Conservation (phyloP, 1,140 invertebrate species). For the Platyura marginata region DNA sequence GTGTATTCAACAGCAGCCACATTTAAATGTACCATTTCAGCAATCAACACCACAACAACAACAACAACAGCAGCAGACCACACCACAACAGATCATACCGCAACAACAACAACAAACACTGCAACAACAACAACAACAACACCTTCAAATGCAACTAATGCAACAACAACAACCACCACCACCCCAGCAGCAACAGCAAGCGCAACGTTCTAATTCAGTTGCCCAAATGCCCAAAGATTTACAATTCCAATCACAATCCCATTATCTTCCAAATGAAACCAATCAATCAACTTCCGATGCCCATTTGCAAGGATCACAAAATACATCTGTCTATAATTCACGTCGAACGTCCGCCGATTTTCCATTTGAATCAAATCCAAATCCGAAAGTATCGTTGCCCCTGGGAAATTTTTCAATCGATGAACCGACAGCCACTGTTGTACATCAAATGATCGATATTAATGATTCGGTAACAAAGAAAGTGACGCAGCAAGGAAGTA, state of each 20-base stretch:
- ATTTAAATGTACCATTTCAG: slow-evolving; percentile 2
- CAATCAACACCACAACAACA: slow-evolving; percentile 2
- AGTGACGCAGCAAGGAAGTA: slow-evolving; percentile 6
- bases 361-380: slow-evolving; percentile 8
- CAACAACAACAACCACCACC: slow-evolving; percentile 6
- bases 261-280: too few species aligned
- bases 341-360: slow-evolving; percentile 18
- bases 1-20: not conserved
- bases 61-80: slow-evolving; percentile 1
- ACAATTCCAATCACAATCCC: too few species aligned
- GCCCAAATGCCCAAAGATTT: too few species aligned
- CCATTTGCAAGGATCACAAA: slow-evolving; percentile 1
- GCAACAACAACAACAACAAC: too few species aligned
- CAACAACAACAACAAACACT: not conserved
- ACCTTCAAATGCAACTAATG: slow-evolving; percentile 3
- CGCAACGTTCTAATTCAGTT: not conserved
- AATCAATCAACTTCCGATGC: slow-evolving; percentile 4
- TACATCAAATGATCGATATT: slow-evolving; percentile 9
- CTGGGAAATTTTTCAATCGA: too few species aligned
- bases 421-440: too few species aligned
- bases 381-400: slow-evolving; percentile 4
- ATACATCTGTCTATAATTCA: slow-evolving; percentile 18
- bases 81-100: not conserved
- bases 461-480: not conserved
- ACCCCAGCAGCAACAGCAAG: slow-evolving; percentile 1